A percentile compares a stretch with the other conserved stretches of the same genome.
These are phyloP conservation scores for Forbesichthys agassizii DNA, from an alignment of 2,113 vertebrate genomes.

Conservation along the genomic window DNA sequence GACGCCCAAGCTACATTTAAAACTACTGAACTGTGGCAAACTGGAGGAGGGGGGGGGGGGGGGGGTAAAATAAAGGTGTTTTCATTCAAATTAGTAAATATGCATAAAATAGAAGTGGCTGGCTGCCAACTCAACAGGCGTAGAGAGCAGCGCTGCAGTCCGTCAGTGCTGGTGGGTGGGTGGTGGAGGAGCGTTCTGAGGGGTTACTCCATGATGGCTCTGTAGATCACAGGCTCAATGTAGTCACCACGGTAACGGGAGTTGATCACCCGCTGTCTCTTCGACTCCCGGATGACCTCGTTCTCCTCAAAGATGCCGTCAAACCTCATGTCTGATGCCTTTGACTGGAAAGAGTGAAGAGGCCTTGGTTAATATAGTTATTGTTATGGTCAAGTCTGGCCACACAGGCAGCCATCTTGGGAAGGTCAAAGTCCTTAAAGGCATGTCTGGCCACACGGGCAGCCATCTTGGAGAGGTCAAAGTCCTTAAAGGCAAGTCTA, in stretches of 20 bases:
- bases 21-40: not conserved
- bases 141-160: constrained; percentile 38
- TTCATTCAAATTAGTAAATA: not conserved
- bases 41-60: too few relatives aligned
- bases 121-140: constrained; percentile 43
- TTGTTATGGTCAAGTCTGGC: too few relatives aligned
- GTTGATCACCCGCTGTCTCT: constrained; percentile 97
- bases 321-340: constrained; percentile 98
- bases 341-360: constrained; percentile 78
- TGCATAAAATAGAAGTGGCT: constrained; percentile 22
- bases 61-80: too few relatives aligned
- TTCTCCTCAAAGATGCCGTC: constrained; percentile 97
- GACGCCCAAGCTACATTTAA: not conserved
- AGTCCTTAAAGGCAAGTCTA: too few relatives aligned
- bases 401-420: too few relatives aligned
- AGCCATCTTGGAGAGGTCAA: too few relatives aligned
- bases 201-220: constrained; percentile 96
- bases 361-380: constrained; percentile 31
- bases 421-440: too few relatives aligned
- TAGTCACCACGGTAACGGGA: constrained; percentile 97
- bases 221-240: constrained; percentile 97
- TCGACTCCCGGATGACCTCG: constrained; percentile 91
- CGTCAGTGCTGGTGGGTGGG: constrained; percentile 58
- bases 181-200: not conserved
- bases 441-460: too few relatives aligned